phyloP scores from a whole-genome alignment of 2,888 invertebrate species.

The Caenorhabditis sulstoni region DNA sequence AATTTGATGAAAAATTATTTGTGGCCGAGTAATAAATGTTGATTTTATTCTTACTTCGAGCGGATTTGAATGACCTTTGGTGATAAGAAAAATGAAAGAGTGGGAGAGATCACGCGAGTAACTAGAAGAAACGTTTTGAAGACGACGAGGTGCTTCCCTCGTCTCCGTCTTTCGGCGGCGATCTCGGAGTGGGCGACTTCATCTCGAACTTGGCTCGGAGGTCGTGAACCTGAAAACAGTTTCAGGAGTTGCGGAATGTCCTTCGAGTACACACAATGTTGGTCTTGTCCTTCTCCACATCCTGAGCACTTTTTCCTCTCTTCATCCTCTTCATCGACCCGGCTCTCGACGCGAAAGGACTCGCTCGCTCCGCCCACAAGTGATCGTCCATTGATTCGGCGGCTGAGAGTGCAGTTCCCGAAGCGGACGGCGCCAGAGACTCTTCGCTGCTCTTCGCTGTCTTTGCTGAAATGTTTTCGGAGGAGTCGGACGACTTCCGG shows the following conservation, averaged over 20 bases:
- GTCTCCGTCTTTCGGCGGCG: constrained; percentile 36
- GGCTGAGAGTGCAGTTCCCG: constrained; percentile 27
- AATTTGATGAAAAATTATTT: constrained; percentile 6
- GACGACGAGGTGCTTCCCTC: constrained; percentile 33
- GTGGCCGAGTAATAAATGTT: constrained; percentile 20
- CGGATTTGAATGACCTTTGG: neutral
- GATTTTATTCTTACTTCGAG: constrained; percentile 21
- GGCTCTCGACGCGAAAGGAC: constrained; percentile 47
- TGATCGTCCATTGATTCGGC: constrained; percentile 54
- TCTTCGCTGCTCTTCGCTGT: constrained; percentile 44
- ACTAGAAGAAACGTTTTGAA: constrained; percentile 28
- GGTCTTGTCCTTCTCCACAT: constrained; percentile 41
- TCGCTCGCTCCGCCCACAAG: constrained; percentile 42
- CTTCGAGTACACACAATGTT: constrained; percentile 36
- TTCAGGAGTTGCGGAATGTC: too few relatives aligned
- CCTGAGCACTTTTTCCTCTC: constrained; percentile 16
- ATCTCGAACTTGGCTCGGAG: constrained; percentile 57
- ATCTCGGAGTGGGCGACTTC: constrained; percentile 43
- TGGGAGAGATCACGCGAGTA: neutral
- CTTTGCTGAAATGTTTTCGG: constrained; percentile 30
- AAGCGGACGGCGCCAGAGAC: constrained; percentile 20
- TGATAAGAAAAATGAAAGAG: neutral
- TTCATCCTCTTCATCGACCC: constrained; percentile 47
- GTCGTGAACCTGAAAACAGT: constrained; percentile 43
- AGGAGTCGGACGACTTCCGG: constrained; percentile 52